phyloP scores from a whole-genome alignment of 2,888 invertebrate genomes.

The Drosophila mayaguana region DNA sequence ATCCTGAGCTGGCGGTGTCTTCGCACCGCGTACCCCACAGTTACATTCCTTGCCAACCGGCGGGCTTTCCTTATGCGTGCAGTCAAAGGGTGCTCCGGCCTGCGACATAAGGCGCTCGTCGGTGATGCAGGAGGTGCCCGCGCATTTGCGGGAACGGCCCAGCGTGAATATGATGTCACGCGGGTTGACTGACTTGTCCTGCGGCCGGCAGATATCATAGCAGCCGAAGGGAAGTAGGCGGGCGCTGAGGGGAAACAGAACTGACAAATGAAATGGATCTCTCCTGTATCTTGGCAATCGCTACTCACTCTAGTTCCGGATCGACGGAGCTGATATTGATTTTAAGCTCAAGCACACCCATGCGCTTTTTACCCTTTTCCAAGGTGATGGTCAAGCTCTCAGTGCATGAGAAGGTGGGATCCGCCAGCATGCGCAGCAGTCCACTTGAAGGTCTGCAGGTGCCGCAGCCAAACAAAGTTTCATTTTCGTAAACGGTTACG shows the following conservation, averaged over 20 bases:
- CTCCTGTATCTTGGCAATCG: background rate
- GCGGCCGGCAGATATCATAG: conserved; percentile 65
- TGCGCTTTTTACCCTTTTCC: background rate
- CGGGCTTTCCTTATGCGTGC: conserved; percentile 14
- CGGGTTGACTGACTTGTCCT: conserved; percentile 66
- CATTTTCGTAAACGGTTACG: conserved; percentile 31
- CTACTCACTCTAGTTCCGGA: conserved; percentile 68
- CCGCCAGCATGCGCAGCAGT: conserved; percentile 60
- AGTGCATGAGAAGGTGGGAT: conserved; percentile 51
- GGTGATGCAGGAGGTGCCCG: conserved; percentile 43
- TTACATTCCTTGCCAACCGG: conserved; percentile 23
- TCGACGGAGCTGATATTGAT: conserved; percentile 62
- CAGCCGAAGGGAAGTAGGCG: conserved; percentile 41
- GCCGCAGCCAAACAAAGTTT: conserved; percentile 53
- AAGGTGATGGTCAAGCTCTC: conserved; percentile 55
- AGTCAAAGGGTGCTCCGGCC: conserved; percentile 51
- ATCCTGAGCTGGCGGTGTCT: conserved; percentile 12
- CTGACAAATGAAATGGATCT: background rate
- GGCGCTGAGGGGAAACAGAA: conserved; percentile 22
- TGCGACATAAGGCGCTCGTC: conserved; percentile 60
- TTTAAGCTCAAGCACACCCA: conserved; percentile 59
- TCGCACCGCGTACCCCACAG: conserved; percentile 31
- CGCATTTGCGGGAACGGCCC: conserved; percentile 63
- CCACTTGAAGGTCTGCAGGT: conserved; percentile 46
- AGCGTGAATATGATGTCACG: conserved; percentile 73